Base-by-base conservation (phyloP, 2,797 vertebrate species). In the Neopelma chrysocephalum region DNA sequence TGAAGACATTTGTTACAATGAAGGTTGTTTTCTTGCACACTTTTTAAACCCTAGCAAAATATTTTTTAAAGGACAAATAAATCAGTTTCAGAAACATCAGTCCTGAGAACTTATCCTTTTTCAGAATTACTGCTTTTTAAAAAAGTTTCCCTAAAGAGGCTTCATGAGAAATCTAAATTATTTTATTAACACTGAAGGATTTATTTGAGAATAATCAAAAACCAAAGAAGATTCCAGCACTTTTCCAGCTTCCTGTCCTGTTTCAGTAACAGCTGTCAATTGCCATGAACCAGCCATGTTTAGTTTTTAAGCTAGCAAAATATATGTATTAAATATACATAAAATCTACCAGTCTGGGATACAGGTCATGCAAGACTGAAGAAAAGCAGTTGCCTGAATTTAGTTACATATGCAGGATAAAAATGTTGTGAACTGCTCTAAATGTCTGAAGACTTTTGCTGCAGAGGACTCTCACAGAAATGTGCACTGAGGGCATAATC, bases 141-240 rank as follows among this genome's bases (percentile, higher is more conserved):
- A 79, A 79, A 86, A 78, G 36, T 1, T 29, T 83, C 25, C 83
- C 34, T 68, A 50, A 66, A 31, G 31, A 85, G 6, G 25, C 4
- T 92, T 87, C 15, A 54, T 70, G 72, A 84, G 75, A 86, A 92
- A 76, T n/a, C 40, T n/a, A 5, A 64, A 76, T 73, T 77, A 71
- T 73, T 93, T 93, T 77, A 88, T 57, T 77, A 86, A 77, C 29
- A 92, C 17, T 32, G 57, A 77, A 90, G 53, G 45, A 80, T 78
- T 83, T 89, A 64, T 38, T 82, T 76, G 38, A 89, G 73, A 90
- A 27, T 48, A 94, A 94, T 85, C 36, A 77, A 79, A 96, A 40
- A 43, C 51, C 58, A 85, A 94, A 75, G 36, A 58, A 48, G 57
- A n/a, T 26, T 82, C 82, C 54, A 73, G 57, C 17, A 64, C 68